phyloP scores from a whole-genome alignment of 2,888 invertebrate genomes.

The Carabus problematicus region DNA sequence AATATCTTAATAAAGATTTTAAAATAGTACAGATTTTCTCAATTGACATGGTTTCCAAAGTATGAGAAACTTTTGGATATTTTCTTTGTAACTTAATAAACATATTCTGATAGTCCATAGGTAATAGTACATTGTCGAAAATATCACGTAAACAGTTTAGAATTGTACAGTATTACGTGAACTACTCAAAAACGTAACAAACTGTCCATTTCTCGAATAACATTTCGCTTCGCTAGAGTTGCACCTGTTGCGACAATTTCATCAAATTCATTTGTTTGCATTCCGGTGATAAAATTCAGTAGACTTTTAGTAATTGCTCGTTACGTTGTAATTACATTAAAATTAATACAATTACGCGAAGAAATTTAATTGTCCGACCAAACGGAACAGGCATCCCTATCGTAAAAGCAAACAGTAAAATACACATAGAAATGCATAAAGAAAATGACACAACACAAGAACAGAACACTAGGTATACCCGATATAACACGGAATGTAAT shows the following conservation, averaged over 20 bases:
- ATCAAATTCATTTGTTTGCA: constrained; percentile 41
- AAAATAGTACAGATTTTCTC: too few species aligned
- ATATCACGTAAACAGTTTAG: too few species aligned
- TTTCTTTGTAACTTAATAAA: too few species aligned
- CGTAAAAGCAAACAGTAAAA: constrained; percentile 23
- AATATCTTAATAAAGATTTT: too few species aligned
- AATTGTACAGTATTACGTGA: too few species aligned
- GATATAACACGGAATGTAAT: too few species aligned
- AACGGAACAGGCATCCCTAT: constrained; percentile 16
- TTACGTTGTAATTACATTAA: constrained; percentile 39
- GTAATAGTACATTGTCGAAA: too few species aligned
- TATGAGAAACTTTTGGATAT: too few species aligned
- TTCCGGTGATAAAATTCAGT: constrained; percentile 37
- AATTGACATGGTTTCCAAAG: too few species aligned
- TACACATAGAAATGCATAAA: constrained; percentile 17
- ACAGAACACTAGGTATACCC: too few species aligned
- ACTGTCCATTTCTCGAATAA: background rate
- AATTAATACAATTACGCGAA: constrained; percentile 38
- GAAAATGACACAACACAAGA: background rate
- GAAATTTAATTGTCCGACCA: constrained; percentile 34
- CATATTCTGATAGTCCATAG: too few species aligned
- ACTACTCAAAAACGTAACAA: too few species aligned
- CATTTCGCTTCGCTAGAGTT: background rate
- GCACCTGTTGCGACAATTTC: constrained; percentile 39
- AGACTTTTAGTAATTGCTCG: constrained; percentile 41